Evolutionary conservation across 2,113 vertebrate species (phyloP).

Genomic region (Thamnophis sirtalis): DNA sequence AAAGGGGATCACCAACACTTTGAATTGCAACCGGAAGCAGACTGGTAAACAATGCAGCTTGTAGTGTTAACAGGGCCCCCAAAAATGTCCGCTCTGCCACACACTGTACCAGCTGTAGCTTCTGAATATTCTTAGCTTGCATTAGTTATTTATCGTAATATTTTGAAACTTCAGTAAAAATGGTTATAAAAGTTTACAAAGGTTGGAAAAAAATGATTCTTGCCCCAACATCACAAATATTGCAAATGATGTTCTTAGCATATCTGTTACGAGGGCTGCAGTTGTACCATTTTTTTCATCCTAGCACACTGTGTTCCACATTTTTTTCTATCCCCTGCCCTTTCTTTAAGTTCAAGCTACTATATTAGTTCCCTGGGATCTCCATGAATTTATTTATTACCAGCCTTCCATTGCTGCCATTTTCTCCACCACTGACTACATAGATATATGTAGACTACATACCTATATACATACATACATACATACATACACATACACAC

Average conservation of each 20-base stretch:
- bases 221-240: background rate
- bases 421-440: background rate
- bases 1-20: background rate
- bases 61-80: background rate
- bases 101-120: background rate
- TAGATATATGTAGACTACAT: too few species aligned
- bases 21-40: background rate
- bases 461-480: too few species aligned
- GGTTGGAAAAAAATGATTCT: background rate
- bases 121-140: background rate
- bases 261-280: background rate
- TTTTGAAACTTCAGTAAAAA: background rate
- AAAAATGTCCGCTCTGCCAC: background rate
- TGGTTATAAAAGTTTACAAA: background rate
- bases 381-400: background rate
- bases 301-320: background rate
- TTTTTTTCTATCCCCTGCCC: background rate
- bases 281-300: background rate
- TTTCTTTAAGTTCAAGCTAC: background rate
- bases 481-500: too few species aligned
- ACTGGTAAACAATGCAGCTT: background rate
- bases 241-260: background rate
- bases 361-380: background rate
- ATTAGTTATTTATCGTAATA: background rate
- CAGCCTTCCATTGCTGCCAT: background rate